Conservation (phyloP, 2,888 invertebrate genomes). For the Xylophagus ater region DNA sequence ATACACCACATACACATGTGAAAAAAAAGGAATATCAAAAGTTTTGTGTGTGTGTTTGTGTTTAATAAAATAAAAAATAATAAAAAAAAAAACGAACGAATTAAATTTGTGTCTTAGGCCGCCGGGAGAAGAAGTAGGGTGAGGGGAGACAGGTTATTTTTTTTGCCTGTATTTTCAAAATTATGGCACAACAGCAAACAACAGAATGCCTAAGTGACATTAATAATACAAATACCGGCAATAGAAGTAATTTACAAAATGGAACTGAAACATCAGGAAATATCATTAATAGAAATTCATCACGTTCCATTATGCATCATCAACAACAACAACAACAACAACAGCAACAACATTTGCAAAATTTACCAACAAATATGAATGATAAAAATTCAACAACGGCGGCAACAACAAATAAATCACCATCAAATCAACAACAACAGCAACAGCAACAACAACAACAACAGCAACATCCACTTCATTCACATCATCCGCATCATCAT, state of each 20-base stretch:
- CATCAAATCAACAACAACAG: constrained; percentile 11
- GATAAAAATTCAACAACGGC: constrained; percentile 9
- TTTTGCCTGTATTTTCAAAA: too few relatives aligned
- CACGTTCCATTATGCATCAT: too few relatives aligned
- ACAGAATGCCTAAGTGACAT: constrained; percentile 24
- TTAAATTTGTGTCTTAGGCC: too few relatives aligned
- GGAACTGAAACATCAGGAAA: constrained; percentile 20
- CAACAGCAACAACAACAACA: constrained; percentile 15
- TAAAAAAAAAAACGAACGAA: constrained; percentile 4
- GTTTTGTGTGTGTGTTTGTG: too few relatives aligned
- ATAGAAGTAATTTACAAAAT: constrained; percentile 22
- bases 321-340: constrained; percentile 25
- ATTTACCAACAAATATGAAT: constrained; percentile 13
- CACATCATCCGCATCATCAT: constrained; percentile 12
- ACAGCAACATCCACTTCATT: constrained; percentile 13
- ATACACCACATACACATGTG: too few relatives aligned
- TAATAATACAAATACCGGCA: constrained; percentile 15
- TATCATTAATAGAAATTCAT: too few relatives aligned
- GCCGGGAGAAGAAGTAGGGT: too few relatives aligned
- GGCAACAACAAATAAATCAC: too few relatives aligned
- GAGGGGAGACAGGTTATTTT: too few relatives aligned
- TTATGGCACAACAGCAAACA: constrained; percentile 27
- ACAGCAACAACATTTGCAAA: constrained; percentile 21
- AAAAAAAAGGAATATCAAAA: constrained; percentile 4
- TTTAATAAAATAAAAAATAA: constrained; percentile 1